Conservation (phyloP, 2,797 vertebrate species). For the Lutjanus argentimaculatus region DNA sequence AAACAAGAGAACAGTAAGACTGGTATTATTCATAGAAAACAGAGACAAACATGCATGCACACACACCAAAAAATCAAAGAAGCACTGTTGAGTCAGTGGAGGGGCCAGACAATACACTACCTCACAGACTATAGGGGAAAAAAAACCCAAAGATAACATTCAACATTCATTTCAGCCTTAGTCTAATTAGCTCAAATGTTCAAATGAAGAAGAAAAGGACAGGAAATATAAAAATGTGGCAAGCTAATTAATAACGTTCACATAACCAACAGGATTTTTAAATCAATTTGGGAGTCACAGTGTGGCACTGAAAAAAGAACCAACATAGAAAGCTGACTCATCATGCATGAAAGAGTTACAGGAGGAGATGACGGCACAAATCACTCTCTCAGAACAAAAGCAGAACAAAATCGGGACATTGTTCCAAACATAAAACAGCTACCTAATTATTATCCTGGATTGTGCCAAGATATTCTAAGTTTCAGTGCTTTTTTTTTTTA, state of each 20-base stretch:
- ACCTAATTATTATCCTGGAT: constrained; percentile 27
- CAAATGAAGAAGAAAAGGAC: constrained; percentile 24
- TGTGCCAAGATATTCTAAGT: constrained; percentile 19
- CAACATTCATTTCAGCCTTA: neutral
- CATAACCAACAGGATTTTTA: constrained; percentile 4
- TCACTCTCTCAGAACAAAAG: constrained; percentile 33
- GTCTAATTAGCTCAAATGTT: constrained; percentile 17
- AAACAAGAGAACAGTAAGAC: neutral
- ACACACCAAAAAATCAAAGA: neutral
- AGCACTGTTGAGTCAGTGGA: neutral
- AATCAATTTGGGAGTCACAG: constrained; percentile 20
- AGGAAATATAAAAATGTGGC: constrained; percentile 13
- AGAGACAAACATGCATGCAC: neutral
- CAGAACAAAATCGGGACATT: constrained; percentile 18
- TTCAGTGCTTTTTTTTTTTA: neutral
- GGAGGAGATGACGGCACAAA: constrained; percentile 21
- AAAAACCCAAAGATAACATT: constrained; percentile 12
- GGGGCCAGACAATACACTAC: neutral
- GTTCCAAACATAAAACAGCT: constrained; percentile 24
- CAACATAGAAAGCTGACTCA: constrained; percentile 39
- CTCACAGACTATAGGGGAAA: neutral
- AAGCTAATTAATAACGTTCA: constrained; percentile 16
- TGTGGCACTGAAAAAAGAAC: constrained; percentile 24
- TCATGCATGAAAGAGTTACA: constrained; percentile 28
- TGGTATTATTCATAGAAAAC: neutral